A percentile compares a stretch with the other conserved stretches of the same genome.
Conservation (phyloP, 2,113 vertebrate species). For the Tauraco erythrolophus region DNA sequence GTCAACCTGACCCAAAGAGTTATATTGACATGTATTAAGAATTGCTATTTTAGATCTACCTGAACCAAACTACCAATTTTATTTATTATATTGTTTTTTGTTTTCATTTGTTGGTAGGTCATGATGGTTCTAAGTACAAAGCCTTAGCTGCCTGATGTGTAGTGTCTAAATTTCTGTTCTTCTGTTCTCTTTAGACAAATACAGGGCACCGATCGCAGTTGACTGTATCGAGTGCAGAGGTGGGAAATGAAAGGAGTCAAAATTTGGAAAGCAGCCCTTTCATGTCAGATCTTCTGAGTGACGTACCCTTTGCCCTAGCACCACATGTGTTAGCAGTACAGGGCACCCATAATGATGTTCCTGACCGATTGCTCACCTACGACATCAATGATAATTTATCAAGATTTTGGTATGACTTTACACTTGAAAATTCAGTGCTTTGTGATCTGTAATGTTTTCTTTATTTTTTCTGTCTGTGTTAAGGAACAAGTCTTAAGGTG, state of each 20-base stretch:
- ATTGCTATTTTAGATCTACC: not conserved
- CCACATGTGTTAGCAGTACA: slow-evolving; percentile 90
- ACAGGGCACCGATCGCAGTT: slow-evolving; percentile 15
- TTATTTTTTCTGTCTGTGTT: not conserved
- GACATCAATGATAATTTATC: slow-evolving; percentile 86
- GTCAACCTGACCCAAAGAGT: not conserved
- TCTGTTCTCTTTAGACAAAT: slow-evolving; percentile 51
- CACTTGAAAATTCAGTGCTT: slow-evolving; percentile 94
- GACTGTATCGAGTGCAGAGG: not conserved
- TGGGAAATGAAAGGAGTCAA: slow-evolving; percentile 46
- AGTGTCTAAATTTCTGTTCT: not conserved
- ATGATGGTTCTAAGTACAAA: not conserved
- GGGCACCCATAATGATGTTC: slow-evolving; percentile 72
- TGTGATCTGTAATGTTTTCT: slow-evolving; percentile 74
- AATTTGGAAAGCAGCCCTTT: slow-evolving; percentile 67
- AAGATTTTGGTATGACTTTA: slow-evolving; percentile 94
- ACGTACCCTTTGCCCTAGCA: slow-evolving; percentile 92
- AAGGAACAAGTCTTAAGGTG: slow-evolving; percentile 17
- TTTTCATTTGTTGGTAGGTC: not conserved
- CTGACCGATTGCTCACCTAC: slow-evolving; percentile 81
- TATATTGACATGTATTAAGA: not conserved
- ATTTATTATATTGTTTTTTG: not conserved
- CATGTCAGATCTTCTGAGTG: slow-evolving; percentile 87
- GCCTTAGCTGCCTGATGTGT: not conserved
- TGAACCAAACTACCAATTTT: not conserved